Base-by-base conservation (phyloP, 2,888 invertebrate genomes). In the Caenorhabditis japonica region DNA sequence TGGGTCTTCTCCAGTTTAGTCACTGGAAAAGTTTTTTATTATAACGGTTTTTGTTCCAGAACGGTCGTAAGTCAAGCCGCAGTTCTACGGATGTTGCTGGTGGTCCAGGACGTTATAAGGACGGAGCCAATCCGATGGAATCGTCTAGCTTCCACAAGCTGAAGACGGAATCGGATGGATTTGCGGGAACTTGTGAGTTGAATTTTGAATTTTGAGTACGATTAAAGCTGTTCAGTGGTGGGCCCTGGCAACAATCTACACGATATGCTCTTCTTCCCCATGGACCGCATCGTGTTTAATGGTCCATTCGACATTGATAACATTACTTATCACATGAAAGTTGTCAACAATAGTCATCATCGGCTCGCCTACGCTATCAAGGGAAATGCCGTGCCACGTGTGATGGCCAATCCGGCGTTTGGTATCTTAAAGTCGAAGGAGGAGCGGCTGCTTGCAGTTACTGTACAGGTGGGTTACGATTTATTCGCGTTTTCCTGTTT, bases 271-370 rank as follows among this genome's bases (percentile, higher is more conserved):
- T 49, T 51, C 36, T 53, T 62, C 44, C 62, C 62, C 23, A 33
- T 38, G 23, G 25, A 62, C 27, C 7, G 17, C 5, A 2, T 62
- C 15, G 25, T 62, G 1, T 62, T 62, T 44, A 62, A 62, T 27
- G 62, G 39, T 2, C 62, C 62, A 19, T 62, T 62, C 23, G 62
- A 62, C 53, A 38, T 23, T 27, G 53, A 53, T 10, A 53, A 53
- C 44, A 30, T 53, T 25, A 62, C 62, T 21, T 62, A 62, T 38
- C 62, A 62, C 38, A 62, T 62, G 53, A 62, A 62, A 30, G 33
- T 62, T 12, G 5, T 15, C 44, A 62, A 53, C 27, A 52, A 53
- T 30, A 23, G 27, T 4, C 52, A 62, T 17, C 62, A 62, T 43
- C 52, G 52, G 2, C 52, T 62, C 17, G 62, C 53, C 10, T 62